Evolutionary conservation across 2,888 invertebrate species (phyloP).

Genomic region (Stenchaetothrips biformis): DNA sequence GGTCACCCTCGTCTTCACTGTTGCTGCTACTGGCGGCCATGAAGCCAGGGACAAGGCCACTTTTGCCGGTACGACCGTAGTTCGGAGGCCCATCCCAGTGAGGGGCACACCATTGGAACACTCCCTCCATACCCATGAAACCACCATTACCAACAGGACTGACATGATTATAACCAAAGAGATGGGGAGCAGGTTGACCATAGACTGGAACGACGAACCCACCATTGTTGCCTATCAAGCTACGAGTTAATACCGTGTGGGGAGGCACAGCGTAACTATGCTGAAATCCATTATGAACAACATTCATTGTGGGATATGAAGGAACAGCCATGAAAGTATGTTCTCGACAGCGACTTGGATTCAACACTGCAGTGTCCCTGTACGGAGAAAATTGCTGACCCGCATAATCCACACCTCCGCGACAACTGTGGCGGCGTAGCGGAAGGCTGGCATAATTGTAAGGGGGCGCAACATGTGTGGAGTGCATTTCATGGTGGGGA

Average conservation of each 20-base stretch:
- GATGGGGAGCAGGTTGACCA: neutral
- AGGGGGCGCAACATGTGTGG: constrained; percentile 28
- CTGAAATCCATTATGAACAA: constrained; percentile 4
- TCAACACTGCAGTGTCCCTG: neutral
- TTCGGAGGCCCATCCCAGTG: constrained; percentile 34
- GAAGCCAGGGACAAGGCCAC: constrained; percentile 38
- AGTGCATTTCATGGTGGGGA: constrained; percentile 14
- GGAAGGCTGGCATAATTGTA: constrained; percentile 34
- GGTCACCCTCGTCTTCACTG: constrained; percentile 45
- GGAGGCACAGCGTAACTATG: neutral
- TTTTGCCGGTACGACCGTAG: constrained; percentile 38
- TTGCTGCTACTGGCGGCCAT: constrained; percentile 42
- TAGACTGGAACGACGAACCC: neutral
- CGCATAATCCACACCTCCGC: neutral
- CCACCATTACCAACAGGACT: constrained; percentile 28
- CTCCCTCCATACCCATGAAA: constrained; percentile 33
- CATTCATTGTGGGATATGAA: neutral
- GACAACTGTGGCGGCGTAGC: constrained; percentile 27
- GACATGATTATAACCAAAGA: constrained; percentile 16
- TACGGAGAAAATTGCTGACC: constrained; percentile 4
- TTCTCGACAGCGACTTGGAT: neutral
- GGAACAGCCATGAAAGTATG: constrained; percentile 3
- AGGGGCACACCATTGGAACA: constrained; percentile 32
- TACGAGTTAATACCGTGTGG: neutral
- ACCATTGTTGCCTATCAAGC: neutral